These are phyloP conservation scores for Drosophila ananassae DNA, from an alignment of 1,140 invertebrate genomes.

Conservation along the genomic window DNA sequence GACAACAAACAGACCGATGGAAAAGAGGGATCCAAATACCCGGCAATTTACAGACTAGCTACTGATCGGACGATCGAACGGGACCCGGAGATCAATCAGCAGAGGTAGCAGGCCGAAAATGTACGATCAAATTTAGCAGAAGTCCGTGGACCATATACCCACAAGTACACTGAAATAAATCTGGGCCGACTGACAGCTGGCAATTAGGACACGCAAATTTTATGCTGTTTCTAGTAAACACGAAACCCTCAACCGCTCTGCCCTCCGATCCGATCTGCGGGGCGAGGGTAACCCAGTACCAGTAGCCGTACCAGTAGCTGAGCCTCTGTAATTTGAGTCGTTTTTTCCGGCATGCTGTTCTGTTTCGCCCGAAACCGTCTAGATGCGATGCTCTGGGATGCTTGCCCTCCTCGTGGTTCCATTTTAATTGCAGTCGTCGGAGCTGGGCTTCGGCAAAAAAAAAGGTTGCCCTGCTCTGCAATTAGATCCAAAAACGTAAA, in stretches of 20 bases:
- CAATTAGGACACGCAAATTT: constrained; percentile 70
- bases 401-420: constrained; percentile 65
- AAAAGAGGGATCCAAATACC: constrained; percentile 28
- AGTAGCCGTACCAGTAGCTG: constrained; percentile 34
- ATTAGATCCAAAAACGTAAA: constrained; percentile 77
- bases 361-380: constrained; percentile 30
- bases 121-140: constrained; percentile 66
- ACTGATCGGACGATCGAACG: constrained; percentile 35
- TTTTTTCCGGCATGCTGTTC: constrained; percentile 79
- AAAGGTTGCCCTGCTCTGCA: constrained; percentile 65
- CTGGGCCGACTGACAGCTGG: constrained; percentile 51
- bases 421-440: constrained; percentile 77
- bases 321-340: constrained; percentile 73
- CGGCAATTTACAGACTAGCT: constrained; percentile 46
- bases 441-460: constrained; percentile 24
- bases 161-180: constrained; percentile 48
- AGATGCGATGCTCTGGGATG: constrained; percentile 37
- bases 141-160: constrained; percentile 20
- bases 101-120: constrained; percentile 15
- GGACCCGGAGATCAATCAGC: constrained; percentile 56
- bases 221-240: constrained; percentile 57
- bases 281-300: constrained; percentile 43
- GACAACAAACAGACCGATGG: constrained; percentile 34
- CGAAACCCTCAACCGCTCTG: constrained; percentile 43
- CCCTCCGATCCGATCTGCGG: constrained; percentile 4